These are phyloP conservation scores for Euglossa dilemma DNA, from an alignment of 1,140 invertebrate species.

Conservation along the genomic window DNA sequence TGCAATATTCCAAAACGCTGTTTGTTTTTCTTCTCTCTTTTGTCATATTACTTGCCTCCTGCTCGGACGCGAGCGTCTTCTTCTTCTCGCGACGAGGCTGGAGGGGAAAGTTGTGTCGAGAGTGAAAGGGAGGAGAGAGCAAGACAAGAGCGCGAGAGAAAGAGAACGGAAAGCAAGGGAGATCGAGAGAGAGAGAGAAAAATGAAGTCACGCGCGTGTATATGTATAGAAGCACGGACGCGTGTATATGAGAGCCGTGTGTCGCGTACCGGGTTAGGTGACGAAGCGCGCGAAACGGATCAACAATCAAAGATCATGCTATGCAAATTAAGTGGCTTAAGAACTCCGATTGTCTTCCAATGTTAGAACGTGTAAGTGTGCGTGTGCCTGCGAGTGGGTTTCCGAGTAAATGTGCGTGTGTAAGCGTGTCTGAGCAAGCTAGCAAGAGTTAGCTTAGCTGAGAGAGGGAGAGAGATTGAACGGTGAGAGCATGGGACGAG, in stretches of 20 bases:
- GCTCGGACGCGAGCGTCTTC: slow-evolving; percentile 16
- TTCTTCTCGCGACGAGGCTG: slow-evolving; percentile 33
- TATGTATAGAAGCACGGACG: rapidly evolving
- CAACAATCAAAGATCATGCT: slow-evolving; percentile 36
- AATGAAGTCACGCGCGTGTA: too few relatives aligned
- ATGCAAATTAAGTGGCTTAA: slow-evolving; percentile 49
- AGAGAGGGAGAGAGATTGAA: background rate
- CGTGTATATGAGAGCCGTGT: background rate
- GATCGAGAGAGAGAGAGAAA: slow-evolving; percentile 9
- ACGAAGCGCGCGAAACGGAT: slow-evolving; percentile 33
- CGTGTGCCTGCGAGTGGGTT: background rate
- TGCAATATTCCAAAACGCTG: slow-evolving; percentile 77
- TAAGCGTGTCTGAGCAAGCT: too few relatives aligned
- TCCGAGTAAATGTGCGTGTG: background rate
- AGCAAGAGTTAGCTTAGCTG: too few relatives aligned
- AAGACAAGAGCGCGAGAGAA: background rate
- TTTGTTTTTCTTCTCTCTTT: background rate
- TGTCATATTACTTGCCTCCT: slow-evolving; percentile 57
- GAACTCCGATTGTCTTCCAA: slow-evolving; percentile 75
- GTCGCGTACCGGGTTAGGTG: background rate
- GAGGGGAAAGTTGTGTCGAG: slow-evolving; percentile 56
- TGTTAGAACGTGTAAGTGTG: slow-evolving; percentile 48
- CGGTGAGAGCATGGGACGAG: slow-evolving; percentile 44
- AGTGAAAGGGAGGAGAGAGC: slow-evolving; percentile 58
- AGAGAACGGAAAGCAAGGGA: background rate